Evolutionary conservation across 2,888 invertebrate species (phyloP).

Genomic region (Muschampia staudingeri): DNA sequence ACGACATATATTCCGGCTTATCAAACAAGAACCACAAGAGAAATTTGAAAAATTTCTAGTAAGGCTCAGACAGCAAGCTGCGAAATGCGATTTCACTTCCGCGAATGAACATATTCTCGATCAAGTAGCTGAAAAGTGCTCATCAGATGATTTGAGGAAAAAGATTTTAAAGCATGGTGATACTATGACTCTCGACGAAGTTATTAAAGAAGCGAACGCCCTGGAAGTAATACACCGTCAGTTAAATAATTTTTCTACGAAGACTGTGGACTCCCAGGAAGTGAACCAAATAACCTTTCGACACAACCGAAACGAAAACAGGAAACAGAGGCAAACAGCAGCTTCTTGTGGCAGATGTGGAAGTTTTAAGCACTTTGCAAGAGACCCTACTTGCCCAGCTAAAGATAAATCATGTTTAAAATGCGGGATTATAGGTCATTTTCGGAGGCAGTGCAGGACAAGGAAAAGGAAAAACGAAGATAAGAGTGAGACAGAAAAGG

Average conservation of each 20-base stretch:
- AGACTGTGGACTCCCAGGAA: constrained; percentile 1
- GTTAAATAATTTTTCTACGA: not conserved
- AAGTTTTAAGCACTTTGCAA: constrained; percentile 45
- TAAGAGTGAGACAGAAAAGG: not conserved
- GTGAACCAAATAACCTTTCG: constrained; percentile 11
- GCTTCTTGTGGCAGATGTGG: constrained; percentile 21
- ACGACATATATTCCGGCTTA: constrained; percentile 56
- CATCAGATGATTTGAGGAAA: constrained; percentile 51
- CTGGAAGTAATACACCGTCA: constrained; percentile 59
- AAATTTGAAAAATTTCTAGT: constrained; percentile 72
- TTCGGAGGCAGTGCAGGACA: constrained; percentile 49
- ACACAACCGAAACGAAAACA: not conserved
- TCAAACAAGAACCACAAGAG: constrained; percentile 71
- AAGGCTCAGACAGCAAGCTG: constrained; percentile 57
- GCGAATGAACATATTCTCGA: constrained; percentile 56
- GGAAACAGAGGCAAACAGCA: not conserved
- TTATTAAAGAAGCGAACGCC: constrained; percentile 64
- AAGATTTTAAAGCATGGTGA: constrained; percentile 63
- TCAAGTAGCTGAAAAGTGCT: constrained; percentile 52
- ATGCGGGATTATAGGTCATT: constrained; percentile 58
- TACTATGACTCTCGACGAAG: constrained; percentile 56
- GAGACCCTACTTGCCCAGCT: constrained; percentile 43
- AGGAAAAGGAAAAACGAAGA: constrained; percentile 7
- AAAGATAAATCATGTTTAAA: constrained; percentile 41
- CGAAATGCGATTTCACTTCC: constrained; percentile 55